These are phyloP conservation scores for Xylota sylvarum DNA, from an alignment of 2,888 invertebrate species.

Conservation along the genomic window DNA sequence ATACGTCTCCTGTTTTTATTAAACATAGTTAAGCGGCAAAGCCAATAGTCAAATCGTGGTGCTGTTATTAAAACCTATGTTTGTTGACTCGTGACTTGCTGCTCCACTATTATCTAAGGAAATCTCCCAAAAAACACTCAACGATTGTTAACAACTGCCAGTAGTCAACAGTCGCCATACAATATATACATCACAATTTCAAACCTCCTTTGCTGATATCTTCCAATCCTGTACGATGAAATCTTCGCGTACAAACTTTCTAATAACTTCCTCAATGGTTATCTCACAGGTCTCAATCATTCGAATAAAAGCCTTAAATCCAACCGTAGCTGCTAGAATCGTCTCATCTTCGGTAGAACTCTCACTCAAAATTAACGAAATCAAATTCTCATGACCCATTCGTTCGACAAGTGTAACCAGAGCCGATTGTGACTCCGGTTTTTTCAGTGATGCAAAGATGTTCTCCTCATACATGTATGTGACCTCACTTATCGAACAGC, in stretches of 20 bases:
- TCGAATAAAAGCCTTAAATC: slow-evolving; percentile 93
- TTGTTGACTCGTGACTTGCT: not conserved
- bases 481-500: slow-evolving; percentile 91
- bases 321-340: slow-evolving; percentile 91
- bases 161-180: not conserved
- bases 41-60: not conserved
- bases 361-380: slow-evolving; percentile 92
- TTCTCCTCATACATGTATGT: slow-evolving; percentile 92
- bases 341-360: slow-evolving; percentile 92
- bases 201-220: slow-evolving; percentile 85
- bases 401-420: slow-evolving; percentile 93
- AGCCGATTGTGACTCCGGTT: slow-evolving; percentile 93
- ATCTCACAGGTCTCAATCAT: slow-evolving; percentile 93
- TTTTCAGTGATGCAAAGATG: slow-evolving; percentile 91
- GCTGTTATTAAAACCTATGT: no score
- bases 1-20: no score
- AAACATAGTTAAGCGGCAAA: no score
- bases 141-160: not conserved
- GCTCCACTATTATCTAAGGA: not conserved
- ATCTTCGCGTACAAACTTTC: slow-evolving; percentile 93
- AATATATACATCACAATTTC: slow-evolving; percentile 62
- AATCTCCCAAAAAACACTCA: slow-evolving; percentile 7
- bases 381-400: slow-evolving; percentile 92
- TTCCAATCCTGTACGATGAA: slow-evolving; percentile 94
- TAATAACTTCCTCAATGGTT: slow-evolving; percentile 93